Conservation (phyloP, 2,113 vertebrate genomes). For the Opisthocomus hoazin region DNA sequence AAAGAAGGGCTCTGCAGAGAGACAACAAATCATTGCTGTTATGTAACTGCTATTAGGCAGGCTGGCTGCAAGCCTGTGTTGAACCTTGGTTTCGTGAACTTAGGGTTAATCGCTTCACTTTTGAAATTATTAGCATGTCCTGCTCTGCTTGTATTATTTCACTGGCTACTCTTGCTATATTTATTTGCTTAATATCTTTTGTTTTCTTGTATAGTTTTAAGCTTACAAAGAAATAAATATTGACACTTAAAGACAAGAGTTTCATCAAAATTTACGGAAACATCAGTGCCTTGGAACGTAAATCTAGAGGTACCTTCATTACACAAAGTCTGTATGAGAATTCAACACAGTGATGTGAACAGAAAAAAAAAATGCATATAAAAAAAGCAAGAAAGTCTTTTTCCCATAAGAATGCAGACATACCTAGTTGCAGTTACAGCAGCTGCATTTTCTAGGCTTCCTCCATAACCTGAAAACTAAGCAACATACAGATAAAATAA, state of each 20-base stretch:
- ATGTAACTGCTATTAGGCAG: neutral
- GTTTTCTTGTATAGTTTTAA: neutral
- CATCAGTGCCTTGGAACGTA: neutral
- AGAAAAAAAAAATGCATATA: neutral
- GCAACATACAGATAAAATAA: neutral
- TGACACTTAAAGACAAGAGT: neutral
- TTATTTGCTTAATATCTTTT: neutral
- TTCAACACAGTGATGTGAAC: neutral
- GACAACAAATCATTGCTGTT: neutral
- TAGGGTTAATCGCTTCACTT: constrained; percentile 6
- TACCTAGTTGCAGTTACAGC: neutral
- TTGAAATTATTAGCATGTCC: neutral
- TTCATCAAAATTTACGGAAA: neutral
- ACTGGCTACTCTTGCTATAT: neutral
- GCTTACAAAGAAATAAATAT: neutral
- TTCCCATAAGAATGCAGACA: neutral
- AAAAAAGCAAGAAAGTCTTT: neutral
- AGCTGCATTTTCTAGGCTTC: neutral
- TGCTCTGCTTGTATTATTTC: neutral
- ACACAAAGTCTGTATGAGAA: neutral
- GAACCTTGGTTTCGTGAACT: neutral
- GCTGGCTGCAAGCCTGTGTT: neutral
- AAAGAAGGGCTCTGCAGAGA: neutral
- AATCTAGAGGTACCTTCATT: neutral
- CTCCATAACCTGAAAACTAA: neutral